phyloP scores from a whole-genome alignment of 1,140 invertebrate genomes.

The Babylonia areolata region DNA sequence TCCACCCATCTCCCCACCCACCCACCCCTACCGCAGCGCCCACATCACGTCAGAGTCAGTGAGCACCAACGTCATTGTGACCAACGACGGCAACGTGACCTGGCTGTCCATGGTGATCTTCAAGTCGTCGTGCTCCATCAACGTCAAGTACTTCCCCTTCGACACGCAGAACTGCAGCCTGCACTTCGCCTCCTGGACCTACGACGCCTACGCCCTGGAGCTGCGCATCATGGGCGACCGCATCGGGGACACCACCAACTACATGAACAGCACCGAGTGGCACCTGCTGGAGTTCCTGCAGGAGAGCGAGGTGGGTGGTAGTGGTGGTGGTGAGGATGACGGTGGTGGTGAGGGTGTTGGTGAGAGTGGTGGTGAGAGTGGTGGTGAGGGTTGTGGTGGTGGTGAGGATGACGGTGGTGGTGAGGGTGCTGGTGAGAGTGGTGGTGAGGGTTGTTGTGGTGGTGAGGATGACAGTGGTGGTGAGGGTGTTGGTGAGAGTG shows the following conservation, averaged over 20 bases:
- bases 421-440: no score
- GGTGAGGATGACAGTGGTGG: no score
- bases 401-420: no score
- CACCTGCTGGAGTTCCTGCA: slow-evolving; percentile 64
- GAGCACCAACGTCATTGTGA: slow-evolving; percentile 77
- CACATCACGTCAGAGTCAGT: slow-evolving; percentile 53
- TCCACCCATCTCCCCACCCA: no score
- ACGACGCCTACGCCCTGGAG: slow-evolving; percentile 83
- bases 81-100: slow-evolving; percentile 76
- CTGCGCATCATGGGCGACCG: slow-evolving; percentile 53
- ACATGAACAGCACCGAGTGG: slow-evolving; percentile 77
- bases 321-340: background rate
- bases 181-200: slow-evolving; percentile 95
- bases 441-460: no score
- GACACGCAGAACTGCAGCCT: slow-evolving; percentile 76
- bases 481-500: no score
- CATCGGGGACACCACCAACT: slow-evolving; percentile 75
- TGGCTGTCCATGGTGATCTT: slow-evolving; percentile 78
- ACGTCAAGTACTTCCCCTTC: slow-evolving; percentile 78
- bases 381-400: no score
- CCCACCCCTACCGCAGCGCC: no score
- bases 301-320: slow-evolving; percentile 47
- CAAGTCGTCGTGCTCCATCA: slow-evolving; percentile 77
- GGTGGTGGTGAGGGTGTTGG: background rate
- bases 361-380: no score